Evolutionary conservation across 2,888 invertebrate species (phyloP), one percentile per base, ranked within the genome.

Genomic region (Lymantria monacha): DNA sequence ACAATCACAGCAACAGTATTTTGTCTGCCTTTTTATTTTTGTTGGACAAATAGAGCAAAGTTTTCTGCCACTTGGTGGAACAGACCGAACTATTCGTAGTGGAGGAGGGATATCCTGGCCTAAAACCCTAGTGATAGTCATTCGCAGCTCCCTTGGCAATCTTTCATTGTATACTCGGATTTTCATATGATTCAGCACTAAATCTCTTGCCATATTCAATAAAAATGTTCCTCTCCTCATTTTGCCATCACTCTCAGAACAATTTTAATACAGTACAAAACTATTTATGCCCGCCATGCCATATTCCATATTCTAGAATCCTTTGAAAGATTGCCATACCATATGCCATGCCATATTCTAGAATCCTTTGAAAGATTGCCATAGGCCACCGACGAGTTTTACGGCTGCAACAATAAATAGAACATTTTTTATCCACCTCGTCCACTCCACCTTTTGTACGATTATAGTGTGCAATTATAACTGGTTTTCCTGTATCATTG

Each of bases 251-350:
- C 42, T 48, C 33, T 52, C 49, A 38, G 22, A 8, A 41, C 15
- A 41, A 41, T 11, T 31, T 44, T 44, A 13, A 44, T 44, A 49
- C 46, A 51, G 42, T 42, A 52, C 42, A 44, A 44, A 48, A 38
- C 51, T 38, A 47, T 57, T 57, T 36, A 51, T 44, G 41, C 54
- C 59, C 46, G 52, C 56, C 54, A 59, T 51, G 44, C n/a, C n/a
- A n/a, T n/a, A n/a, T n/a, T n/a, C n/a, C n/a, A n/a, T n/a, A n/a
- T n/a, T 55, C 60, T 42, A 61, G 42, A 10, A 60, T 55, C 11
- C 60, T 46, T 40, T 57, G 49, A 53, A 60, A 60, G 15, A 61
- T 53, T 46, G 51, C 56, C 56, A 58, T 56, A 42, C n/a, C n/a
- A n/a, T n/a, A n/a, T n/a, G n/a, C n/a, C n/a, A n/a, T n/a, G n/a